Base-by-base conservation (phyloP, 2,888 invertebrate genomes). In the Limnephilus lunatus region DNA sequence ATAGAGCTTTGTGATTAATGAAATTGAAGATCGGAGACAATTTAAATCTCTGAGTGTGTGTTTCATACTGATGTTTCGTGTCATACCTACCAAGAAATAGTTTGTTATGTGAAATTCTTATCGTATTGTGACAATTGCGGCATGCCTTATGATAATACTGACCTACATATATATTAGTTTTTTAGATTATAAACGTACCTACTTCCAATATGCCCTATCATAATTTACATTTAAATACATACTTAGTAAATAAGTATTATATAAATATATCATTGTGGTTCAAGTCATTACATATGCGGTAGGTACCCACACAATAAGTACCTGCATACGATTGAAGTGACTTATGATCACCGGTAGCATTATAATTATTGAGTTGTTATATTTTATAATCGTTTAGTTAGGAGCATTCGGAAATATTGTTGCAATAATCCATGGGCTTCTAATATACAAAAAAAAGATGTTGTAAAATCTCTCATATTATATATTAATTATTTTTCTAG, bases 11-110 rank as follows among this genome's bases (percentile, higher is more conserved):
- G 81, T 80, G 31, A 83, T 81, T 25, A 85, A 32, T 83, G 12
- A 90, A 44, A 81, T 82, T n/a, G 44, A 48, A n/a, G n/a, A 90
- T 90, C 85, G 83, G 89, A 39, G 89, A 89, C 89, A 81, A 89
- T 89, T 81, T 44, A 89, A 68, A 68, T 89, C 25, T 68, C 35
- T 12, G 87, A 30, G 32, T 81, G 68, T 88, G 30, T 12, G 68
- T 32, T 88, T 30, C 5, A 30, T 39, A 35, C 25, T 68, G 68
- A n/a, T 68, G 68, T 25, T 68, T 68, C 68, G n/a, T 68, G 9
- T 25, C 68, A 68, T 68, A 68, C 68, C 68, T 68, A 68, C 68
- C 68, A 68, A 68, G 68, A 68, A 68, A 7, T 68, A 9, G 25
- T 68, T 68, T 68, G 68, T 25, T 9, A 7, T 68, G 68, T n/a